Evolutionary conservation across 64 coral and sea anemone species (phyloP).

Genomic region (Catalaphyllia jardinei): DNA sequence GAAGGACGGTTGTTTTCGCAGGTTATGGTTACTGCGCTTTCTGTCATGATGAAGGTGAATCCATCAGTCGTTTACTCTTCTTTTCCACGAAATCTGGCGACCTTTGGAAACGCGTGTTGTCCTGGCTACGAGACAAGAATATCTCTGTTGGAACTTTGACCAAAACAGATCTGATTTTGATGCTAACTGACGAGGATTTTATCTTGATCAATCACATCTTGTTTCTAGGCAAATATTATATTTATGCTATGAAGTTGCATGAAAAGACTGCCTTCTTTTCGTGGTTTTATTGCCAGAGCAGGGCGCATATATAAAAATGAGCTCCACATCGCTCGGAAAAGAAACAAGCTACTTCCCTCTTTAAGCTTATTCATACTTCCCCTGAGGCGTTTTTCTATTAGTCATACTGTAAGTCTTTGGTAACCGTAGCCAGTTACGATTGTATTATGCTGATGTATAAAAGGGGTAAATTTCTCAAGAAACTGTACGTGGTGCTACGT

Average conservation of each 20-base stretch:
- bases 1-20: no score
- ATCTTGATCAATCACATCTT: neutral
- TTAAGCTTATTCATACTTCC: no score
- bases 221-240: neutral
- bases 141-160: neutral
- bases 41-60: neutral
- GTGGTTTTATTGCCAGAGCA: neutral
- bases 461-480: no score
- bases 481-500: no score
- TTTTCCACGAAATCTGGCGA: neutral
- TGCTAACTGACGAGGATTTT: neutral
- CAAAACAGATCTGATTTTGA: neutral
- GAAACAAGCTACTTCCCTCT: no score
- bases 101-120: neutral
- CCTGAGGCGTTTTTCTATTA: no score
- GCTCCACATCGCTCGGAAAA: neutral
- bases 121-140: neutral
- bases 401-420: no score
- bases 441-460: no score
- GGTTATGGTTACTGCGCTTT: no score
- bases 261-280: no score
- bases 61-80: neutral
- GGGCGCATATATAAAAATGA: neutral
- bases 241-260: neutral
- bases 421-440: no score